Conservation (phyloP, 2,113 vertebrate species). For the Budorcas taxicolor region DNA sequence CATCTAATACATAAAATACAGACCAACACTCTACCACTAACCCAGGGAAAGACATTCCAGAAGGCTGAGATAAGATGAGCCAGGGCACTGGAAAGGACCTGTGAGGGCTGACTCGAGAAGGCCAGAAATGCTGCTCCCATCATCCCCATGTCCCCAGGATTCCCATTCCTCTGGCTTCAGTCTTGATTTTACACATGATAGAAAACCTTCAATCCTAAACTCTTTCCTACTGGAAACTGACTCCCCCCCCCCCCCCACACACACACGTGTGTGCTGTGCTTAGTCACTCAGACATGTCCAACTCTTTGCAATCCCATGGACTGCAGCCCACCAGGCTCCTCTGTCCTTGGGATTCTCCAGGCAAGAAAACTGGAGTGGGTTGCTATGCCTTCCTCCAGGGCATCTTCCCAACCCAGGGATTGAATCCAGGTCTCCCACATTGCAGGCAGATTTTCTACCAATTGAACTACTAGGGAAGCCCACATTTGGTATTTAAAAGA, state of each 20-base stretch:
- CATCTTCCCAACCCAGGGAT: not conserved
- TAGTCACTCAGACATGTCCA: not conserved
- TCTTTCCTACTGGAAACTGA: not conserved
- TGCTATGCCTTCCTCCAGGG: not conserved
- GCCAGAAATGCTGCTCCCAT: rapidly evolving
- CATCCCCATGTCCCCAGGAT: no score
- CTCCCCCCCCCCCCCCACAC: rapidly evolving
- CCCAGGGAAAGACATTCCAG: not conserved
- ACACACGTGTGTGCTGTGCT: not conserved
- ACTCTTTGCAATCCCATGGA: not conserved
- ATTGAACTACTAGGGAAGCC: not conserved
- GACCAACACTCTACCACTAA: not conserved
- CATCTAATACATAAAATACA: no score
- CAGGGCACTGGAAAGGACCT: not conserved
- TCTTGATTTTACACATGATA: not conserved
- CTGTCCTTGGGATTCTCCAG: not conserved
- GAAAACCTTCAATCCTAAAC: not conserved
- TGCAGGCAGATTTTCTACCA: not conserved
- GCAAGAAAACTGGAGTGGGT: not conserved
- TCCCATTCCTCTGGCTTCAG: not conserved
- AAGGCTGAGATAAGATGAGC: not conserved
- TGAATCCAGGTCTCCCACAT: not conserved
- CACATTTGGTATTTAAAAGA: not conserved
- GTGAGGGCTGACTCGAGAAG: no score
- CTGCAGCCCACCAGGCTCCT: not conserved